phyloP scores from a whole-genome alignment of 2,113 vertebrate genomes.

The Gymnarchus niloticus region DNA sequence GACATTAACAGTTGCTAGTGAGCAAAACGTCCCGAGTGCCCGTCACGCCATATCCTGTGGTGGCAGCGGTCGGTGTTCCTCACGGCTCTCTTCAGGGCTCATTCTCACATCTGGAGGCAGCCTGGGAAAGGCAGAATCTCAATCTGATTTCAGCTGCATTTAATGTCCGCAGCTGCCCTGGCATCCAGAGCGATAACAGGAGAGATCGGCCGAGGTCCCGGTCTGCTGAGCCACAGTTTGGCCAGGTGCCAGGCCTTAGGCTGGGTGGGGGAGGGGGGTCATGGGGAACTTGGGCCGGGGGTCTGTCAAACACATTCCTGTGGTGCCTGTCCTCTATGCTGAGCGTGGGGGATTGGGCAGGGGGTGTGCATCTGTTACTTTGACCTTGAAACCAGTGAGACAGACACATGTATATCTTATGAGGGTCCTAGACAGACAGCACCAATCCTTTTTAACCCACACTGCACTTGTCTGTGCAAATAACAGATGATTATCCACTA shows the following conservation, averaged over 20 bases:
- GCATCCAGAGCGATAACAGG: conserved; percentile 13
- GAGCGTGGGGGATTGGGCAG: background rate
- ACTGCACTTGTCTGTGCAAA: background rate
- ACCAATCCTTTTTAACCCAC: background rate
- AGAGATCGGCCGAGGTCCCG: background rate
- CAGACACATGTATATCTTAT: background rate
- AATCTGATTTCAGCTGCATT: conserved; percentile 12
- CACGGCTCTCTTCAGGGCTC: conserved; percentile 26
- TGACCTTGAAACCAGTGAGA: background rate
- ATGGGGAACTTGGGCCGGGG: background rate
- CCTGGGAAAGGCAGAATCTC: conserved; percentile 9
- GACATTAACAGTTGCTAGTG: background rate
- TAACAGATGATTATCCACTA: background rate
- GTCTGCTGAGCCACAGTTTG: background rate
- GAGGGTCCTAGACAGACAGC: background rate
- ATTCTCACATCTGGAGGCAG: conserved; percentile 21
- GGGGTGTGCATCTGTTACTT: background rate
- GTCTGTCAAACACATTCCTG: conserved; percentile 19
- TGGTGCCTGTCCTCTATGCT: background rate
- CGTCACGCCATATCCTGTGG: background rate
- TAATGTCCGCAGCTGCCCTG: conserved; percentile 26
- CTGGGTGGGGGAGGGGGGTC: background rate
- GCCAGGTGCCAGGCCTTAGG: background rate
- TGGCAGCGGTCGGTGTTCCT: background rate
- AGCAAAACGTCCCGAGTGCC: background rate